Base-by-base conservation (phyloP, 2,113 vertebrate species). In the Lethenteron camtschaticum region DNA sequence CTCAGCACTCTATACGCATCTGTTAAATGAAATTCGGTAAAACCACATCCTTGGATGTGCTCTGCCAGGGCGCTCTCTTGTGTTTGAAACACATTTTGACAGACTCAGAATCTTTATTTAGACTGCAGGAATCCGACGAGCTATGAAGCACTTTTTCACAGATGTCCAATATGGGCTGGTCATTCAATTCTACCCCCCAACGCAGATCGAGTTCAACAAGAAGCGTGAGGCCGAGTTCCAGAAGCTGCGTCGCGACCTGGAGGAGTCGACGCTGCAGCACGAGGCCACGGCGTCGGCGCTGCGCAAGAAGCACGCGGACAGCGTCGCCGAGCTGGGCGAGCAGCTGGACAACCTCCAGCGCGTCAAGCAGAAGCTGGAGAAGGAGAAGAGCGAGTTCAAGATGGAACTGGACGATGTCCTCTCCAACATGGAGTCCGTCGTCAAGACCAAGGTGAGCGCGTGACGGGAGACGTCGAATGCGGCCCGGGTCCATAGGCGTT, bases 341-440 rank as follows among this genome's bases (percentile, higher is more conserved):
- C 88, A 91, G 80, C 84, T 89, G 0, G 89, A 92, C 78, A 87
- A 81, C 74, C 81, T 92, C 73, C 88, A 90, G 77, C 76, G 89
- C 0, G 81, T 89, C 72, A 87, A 90, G 77, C 89, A 95, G 80
- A 95, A 89, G 76, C 80, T 95, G 78, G 90, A 91, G 74, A 94
- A 91, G 73, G 88, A 90, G 72, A 84, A 86, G 77, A 83, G 83
- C 0, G 88, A 96, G 77, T 80, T 85, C 72, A 90, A 86, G 79
- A 85, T 94, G 87, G 89, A 95, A 76, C 83, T 79, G 2, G 86
- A 95, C 0, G 87, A 96, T 58, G 79, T 95, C 70, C 79, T 82
- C 0, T 83, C 86, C 72, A 91, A 78, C 1, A 77, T 90, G 8
- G 90, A 92, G 69, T 85, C 84, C 3, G 77, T 96, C 73, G 82